These are phyloP conservation scores for Amphiura filiformis DNA, from an alignment of 35 echinoderm and acorn worm genomes.

Conservation along the genomic window DNA sequence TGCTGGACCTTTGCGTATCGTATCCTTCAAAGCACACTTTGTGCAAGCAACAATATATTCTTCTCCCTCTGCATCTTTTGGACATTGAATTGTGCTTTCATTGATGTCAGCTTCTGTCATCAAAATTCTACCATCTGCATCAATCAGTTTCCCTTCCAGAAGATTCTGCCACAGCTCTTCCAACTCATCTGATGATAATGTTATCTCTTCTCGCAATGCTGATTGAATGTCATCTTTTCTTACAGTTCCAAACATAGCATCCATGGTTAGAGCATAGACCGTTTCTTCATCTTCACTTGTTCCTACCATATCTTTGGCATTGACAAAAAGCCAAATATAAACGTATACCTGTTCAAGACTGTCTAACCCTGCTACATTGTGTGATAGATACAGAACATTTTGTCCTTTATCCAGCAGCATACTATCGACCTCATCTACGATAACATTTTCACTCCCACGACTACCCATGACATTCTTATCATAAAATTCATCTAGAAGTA, in stretches of 20 bases:
- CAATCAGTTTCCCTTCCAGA: not conserved
- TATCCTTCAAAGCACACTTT: not conserved
- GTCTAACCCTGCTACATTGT: not conserved
- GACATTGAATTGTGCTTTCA: not conserved
- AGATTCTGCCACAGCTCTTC: not conserved
- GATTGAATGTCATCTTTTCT: not conserved
- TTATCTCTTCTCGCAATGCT: not conserved
- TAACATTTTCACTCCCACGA: not conserved
- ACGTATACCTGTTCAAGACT: not conserved
- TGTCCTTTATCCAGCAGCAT: not conserved
- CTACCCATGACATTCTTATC: not conserved
- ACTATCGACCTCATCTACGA: not conserved
- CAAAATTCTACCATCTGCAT: not conserved
- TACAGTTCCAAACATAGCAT: not conserved
- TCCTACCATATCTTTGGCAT: not conserved
- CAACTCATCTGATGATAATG: not conserved
- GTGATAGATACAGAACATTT: not conserved
- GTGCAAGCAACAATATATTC: not conserved
- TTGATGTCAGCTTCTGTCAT: not conserved
- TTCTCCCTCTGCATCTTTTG: not conserved
- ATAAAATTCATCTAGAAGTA: not conserved
- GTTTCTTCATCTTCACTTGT: not conserved
- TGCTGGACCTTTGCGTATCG: not conserved
- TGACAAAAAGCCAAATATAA: not conserved
- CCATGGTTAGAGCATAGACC: not conserved